phyloP scores from a whole-genome alignment of 2,797 vertebrate genomes.

The Tarsius wallacei region DNA sequence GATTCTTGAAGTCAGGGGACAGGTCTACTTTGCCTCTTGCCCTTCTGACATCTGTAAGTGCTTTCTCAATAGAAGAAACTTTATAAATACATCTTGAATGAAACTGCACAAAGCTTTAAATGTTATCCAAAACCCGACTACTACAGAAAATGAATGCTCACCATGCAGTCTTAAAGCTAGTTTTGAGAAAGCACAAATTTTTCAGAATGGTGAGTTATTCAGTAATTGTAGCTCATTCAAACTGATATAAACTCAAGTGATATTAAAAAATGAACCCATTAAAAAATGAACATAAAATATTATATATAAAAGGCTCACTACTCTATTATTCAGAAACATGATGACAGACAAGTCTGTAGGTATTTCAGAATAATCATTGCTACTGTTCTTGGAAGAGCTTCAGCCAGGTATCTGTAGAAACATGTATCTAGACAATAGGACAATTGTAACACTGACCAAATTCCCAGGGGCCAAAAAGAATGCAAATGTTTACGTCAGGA shows the following conservation, averaged over 20 bases:
- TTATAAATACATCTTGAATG: not conserved
- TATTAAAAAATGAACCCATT: conserved; percentile 9
- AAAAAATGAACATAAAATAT: conserved; percentile 49
- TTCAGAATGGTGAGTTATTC: conserved; percentile 52
- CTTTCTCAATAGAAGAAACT: conserved; percentile 57
- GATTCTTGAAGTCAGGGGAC: not conserved
- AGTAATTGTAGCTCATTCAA: conserved; percentile 69
- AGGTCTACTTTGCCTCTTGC: not conserved
- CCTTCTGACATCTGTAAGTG: not conserved
- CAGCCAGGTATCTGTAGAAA: conserved; percentile 48
- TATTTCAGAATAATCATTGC: not conserved
- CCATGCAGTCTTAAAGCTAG: not conserved
- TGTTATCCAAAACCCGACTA: conserved; percentile 54
- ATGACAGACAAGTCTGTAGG: conserved; percentile 35
- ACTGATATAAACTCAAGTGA: conserved; percentile 60
- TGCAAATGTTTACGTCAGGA: not conserved
- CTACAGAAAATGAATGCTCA: conserved; percentile 11
- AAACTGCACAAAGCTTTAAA: conserved; percentile 32
- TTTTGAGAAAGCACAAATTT: conserved; percentile 39
- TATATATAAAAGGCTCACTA: not conserved
- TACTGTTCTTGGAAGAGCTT: not conserved
- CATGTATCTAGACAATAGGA: conserved; percentile 57
- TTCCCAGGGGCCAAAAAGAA: conserved; percentile 49
- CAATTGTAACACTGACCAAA: conserved; percentile 54
- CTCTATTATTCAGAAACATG: conserved; percentile 39